Evolutionary conservation across 30 jellyfish, hydroid and myxozoan species (phyloP).

Genomic region (Aurelia coerulea): DNA sequence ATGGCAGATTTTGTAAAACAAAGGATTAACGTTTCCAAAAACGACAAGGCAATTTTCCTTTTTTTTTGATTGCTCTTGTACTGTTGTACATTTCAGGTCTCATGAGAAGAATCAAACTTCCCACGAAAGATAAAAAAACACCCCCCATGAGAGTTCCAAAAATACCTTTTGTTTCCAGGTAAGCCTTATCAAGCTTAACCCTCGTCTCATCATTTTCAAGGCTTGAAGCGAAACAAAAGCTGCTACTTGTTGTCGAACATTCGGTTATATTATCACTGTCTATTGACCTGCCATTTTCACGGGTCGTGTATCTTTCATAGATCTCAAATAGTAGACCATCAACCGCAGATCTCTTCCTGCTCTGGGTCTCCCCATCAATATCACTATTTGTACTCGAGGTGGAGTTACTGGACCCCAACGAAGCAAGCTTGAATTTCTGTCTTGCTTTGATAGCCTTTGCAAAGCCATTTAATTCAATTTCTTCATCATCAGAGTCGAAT

Average conservation of each 20-base stretch:
- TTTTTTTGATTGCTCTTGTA: too few species aligned
- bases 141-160: too few species aligned
- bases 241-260: conserved; percentile 86
- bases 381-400: conserved; percentile 58
- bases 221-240: conserved; percentile 86
- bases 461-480: background rate
- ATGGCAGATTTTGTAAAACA: too few species aligned
- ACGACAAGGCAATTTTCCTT: too few species aligned
- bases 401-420: conserved; percentile 59
- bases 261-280: conserved; percentile 89
- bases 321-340: conserved; percentile 93
- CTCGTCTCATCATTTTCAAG: conserved; percentile 85
- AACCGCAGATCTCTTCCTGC: conserved; percentile 80
- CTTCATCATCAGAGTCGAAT: conserved; percentile 27
- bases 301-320: conserved; percentile 76
- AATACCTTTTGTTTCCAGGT: conserved; percentile 80
- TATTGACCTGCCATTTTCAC: conserved; percentile 51
- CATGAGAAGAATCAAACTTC: too few species aligned
- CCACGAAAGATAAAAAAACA: too few species aligned
- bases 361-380: conserved; percentile 43
- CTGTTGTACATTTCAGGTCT: too few species aligned
- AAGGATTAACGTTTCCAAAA: too few species aligned
- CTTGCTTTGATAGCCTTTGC: background rate
- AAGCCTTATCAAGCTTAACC: conserved; percentile 74
- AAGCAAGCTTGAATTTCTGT: conserved; percentile 37